Conservation (phyloP, 1,140 invertebrate genomes). For the Tetragnatha versicolor region DNA sequence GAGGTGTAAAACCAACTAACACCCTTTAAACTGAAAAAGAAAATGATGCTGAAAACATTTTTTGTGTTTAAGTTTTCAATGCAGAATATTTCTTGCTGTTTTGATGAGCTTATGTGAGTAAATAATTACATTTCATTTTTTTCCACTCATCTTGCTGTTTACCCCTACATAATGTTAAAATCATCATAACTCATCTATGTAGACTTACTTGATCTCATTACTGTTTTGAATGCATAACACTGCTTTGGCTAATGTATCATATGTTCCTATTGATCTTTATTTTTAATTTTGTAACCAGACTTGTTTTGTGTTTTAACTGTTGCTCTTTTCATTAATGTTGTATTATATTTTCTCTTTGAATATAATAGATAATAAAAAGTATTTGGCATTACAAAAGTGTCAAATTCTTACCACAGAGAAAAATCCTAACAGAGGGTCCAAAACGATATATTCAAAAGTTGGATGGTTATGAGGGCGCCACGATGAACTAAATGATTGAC, state of each 20-base stretch:
- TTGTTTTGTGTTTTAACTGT: background rate
- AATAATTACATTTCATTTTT: conserved; percentile 12
- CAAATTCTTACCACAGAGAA: too few relatives aligned
- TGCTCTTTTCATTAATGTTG: background rate
- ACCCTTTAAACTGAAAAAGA: too few relatives aligned
- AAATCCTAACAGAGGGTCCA: too few relatives aligned
- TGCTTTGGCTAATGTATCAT: background rate
- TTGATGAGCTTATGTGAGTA: conserved; percentile 15
- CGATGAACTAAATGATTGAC: too few relatives aligned
- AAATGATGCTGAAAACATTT: background rate
- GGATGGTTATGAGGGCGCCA: too few relatives aligned
- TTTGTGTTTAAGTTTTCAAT: background rate
- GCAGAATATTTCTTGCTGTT: background rate
- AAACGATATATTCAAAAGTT: too few relatives aligned
- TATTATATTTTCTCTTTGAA: conserved; percentile 31
- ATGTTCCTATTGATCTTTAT: conserved; percentile 14
- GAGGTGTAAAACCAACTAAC: too few relatives aligned
- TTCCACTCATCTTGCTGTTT: background rate
- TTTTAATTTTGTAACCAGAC: background rate
- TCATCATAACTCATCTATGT: background rate
- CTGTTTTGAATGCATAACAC: conserved; percentile 9
- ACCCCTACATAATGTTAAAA: background rate
- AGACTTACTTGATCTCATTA: conserved; percentile 20
- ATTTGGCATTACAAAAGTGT: too few relatives aligned
- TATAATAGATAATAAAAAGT: too few relatives aligned